Percentiles rank a stretch among this genome's conserved stretches.
These are phyloP conservation scores for Hirudinaria manillensis DNA, from an alignment of 2,888 invertebrate genomes.

Conservation along the genomic window DNA sequence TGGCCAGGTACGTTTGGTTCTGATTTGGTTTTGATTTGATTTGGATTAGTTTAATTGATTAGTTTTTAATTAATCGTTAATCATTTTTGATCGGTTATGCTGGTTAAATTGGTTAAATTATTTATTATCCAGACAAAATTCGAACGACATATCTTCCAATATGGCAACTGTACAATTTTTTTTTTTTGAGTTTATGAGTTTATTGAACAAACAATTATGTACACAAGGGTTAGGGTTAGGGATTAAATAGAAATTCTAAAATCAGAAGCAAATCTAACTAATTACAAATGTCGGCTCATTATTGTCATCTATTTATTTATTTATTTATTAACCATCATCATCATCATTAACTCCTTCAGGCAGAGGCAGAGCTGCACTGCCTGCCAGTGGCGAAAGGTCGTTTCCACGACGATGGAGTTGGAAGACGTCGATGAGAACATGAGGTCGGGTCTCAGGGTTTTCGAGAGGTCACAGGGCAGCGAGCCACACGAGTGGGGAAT, in stretches of 20 bases:
- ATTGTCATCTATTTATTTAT: too few species aligned
- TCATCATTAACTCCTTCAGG: conserved; percentile 5
- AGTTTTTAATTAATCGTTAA: neutral
- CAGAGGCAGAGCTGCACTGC: conserved; percentile 74
- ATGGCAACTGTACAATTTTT: too few species aligned
- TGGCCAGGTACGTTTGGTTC: conserved; percentile 28
- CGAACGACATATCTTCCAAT: too few species aligned
- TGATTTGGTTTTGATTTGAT: too few species aligned
- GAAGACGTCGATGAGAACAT: conserved; percentile 82
- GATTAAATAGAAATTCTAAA: too few species aligned
- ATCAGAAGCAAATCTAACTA: too few species aligned
- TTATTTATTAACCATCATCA: conserved; percentile 12
- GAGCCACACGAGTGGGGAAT: conserved; percentile 3
- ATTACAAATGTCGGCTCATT: too few species aligned
- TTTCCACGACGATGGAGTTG: conserved; percentile 66
- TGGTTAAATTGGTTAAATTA: neutral
- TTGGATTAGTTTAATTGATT: neutral
- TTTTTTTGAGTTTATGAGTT: too few species aligned
- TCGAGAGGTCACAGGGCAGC: conserved; percentile 14
- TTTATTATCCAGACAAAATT: too few species aligned
- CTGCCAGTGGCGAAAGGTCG: conserved; percentile 75
- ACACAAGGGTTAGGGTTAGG: too few species aligned
- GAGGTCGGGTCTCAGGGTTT: conserved; percentile 35
- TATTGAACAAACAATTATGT: too few species aligned
- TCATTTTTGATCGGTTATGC: neutral